These are phyloP conservation scores for Cephalotes varians DNA, from an alignment of 2,888 invertebrate genomes.

Conservation along the genomic window DNA sequence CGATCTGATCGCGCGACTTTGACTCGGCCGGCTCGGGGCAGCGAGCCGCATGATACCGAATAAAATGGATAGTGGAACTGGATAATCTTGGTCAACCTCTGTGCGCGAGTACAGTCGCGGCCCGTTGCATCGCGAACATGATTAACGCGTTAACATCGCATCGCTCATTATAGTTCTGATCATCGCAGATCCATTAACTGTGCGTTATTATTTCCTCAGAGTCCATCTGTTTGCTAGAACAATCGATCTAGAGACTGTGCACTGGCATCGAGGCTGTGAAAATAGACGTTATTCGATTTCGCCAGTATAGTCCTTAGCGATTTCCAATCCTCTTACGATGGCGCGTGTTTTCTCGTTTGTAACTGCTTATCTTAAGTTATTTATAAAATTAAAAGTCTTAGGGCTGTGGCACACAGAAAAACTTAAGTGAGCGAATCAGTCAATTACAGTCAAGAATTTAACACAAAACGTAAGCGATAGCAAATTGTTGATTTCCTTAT, in stretches of 20 bases:
- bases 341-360: background rate
- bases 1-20: slow-evolving; percentile 54
- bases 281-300: background rate
- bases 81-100: slow-evolving; percentile 49
- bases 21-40: slow-evolving; percentile 39
- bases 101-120: background rate
- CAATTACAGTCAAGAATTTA: no score
- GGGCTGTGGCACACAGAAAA: no score
- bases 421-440: no score
- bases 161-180: slow-evolving; percentile 44
- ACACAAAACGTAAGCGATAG: no score
- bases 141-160: slow-evolving; percentile 37
- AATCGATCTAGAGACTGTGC: background rate
- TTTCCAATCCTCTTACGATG: background rate
- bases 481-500: no score
- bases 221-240: slow-evolving; percentile 22
- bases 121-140: slow-evolving; percentile 38
- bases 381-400: background rate
- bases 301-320: background rate
- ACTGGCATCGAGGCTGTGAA: background rate
- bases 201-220: slow-evolving; percentile 36
- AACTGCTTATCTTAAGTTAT: background rate
- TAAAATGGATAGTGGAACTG: slow-evolving; percentile 47
- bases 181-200: slow-evolving; percentile 26
- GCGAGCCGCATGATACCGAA: slow-evolving; percentile 40